A percentile compares a stretch with the other conserved stretches of the same genome.
These are phyloP conservation scores for Saguinus midas DNA, from an alignment of 2,113 vertebrate genomes.

Conservation along the genomic window DNA sequence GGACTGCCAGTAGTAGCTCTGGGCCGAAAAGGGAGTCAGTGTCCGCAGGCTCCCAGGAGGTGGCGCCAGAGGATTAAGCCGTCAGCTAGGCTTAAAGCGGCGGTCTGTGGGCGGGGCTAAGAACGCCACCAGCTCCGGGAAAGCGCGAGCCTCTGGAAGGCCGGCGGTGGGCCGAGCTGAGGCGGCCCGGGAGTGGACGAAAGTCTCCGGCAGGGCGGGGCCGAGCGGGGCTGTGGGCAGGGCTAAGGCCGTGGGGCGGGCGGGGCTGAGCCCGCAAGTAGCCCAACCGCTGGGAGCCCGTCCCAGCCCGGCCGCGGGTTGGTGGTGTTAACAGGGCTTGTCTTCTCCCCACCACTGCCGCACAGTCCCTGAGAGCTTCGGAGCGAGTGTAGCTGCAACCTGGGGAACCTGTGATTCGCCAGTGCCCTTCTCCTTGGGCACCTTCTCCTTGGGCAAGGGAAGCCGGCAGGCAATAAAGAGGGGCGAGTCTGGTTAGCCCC, in stretches of 20 bases:
- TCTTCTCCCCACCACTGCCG: neutral
- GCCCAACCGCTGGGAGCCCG: fast-evolving
- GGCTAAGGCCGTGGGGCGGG: neutral
- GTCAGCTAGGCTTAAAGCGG: neutral
- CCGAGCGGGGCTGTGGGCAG: neutral
- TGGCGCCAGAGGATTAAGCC: constrained; percentile 61
- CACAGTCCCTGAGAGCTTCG: no score
- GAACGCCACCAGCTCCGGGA: fast-evolving
- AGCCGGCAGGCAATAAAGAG: neutral
- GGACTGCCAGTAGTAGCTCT: fast-evolving
- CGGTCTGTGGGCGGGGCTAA: neutral
- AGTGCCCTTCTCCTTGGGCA: neutral
- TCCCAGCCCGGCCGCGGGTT: neutral
- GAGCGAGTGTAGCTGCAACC: neutral
- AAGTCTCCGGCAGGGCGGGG: neutral
- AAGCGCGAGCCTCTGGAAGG: no score
- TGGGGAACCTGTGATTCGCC: neutral
- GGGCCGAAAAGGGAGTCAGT: neutral
- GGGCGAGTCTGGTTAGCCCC: neutral
- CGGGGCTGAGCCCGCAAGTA: fast-evolving
- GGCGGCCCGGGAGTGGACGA: fast-evolving
- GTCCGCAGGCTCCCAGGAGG: constrained; percentile 31
- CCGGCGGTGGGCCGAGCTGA: neutral
- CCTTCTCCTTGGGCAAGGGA: neutral
- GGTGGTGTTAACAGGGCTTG: fast-evolving